A percentile compares a stretch with the other conserved stretches of the same genome.
Conservation (phyloP, 2,113 vertebrate genomes). For the Typhlomys cinereus region DNA sequence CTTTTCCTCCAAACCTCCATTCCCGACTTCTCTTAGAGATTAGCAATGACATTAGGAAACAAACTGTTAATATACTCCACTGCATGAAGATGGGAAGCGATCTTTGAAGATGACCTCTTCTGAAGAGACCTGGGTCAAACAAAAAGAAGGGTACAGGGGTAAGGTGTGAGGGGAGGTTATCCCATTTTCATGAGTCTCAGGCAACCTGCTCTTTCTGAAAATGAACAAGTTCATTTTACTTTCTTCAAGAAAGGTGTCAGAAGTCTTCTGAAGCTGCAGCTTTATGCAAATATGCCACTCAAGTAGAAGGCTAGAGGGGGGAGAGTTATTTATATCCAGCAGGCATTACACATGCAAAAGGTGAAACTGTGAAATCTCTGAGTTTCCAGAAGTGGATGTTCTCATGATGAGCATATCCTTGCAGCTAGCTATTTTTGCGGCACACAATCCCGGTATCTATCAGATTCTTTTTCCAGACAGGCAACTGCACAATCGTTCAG, state of each 20-base stretch:
- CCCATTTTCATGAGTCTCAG: neutral
- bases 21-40: neutral
- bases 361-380: constrained; percentile 33
- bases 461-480: constrained; percentile 23
- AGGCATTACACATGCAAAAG: constrained; percentile 49
- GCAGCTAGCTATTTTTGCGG: constrained; percentile 33
- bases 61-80: neutral
- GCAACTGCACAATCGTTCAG: neutral
- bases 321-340: constrained; percentile 53
- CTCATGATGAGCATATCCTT: constrained; percentile 45
- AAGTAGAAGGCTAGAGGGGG: constrained; percentile 38
- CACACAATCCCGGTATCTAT: neutral
- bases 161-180: neutral
- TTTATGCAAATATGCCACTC: constrained; percentile 57
- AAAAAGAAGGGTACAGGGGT: neutral
- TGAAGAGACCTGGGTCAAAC: neutral
- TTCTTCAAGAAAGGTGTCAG: constrained; percentile 39
- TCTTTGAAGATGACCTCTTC: neutral
- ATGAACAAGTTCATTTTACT: neutral
- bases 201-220: constrained; percentile 36
- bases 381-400: constrained; percentile 43
- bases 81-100: neutral
- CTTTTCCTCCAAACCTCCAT: neutral
- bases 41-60: neutral
- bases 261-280: constrained; percentile 52